Conservation (phyloP, 2,888 invertebrate genomes). For the Selenia dentaria region DNA sequence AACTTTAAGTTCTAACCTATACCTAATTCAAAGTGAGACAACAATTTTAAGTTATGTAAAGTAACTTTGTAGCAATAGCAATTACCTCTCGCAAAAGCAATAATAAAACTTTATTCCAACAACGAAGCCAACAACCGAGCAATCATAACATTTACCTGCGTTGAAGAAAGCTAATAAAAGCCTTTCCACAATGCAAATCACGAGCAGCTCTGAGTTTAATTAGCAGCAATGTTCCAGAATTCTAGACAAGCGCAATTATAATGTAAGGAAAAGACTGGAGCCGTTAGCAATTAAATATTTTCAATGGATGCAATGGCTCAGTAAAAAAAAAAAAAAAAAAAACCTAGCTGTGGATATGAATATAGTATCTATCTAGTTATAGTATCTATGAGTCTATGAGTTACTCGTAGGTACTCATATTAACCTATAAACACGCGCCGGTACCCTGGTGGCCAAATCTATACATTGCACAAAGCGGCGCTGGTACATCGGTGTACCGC, state of each 20-base stretch:
- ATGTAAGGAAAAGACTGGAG: slow-evolving; percentile 33
- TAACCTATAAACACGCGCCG: no score
- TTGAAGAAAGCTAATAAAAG: slow-evolving; percentile 14
- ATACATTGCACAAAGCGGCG: no score
- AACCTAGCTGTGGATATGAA: slow-evolving; percentile 37
- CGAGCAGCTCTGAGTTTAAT: slow-evolving; percentile 8
- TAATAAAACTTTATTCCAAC: neutral
- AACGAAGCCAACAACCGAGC: neutral
- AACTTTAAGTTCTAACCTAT: no score
- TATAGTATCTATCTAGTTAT: no score
- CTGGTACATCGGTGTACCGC: no score
- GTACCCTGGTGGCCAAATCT: no score
- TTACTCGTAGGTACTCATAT: no score
- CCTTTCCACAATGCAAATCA: slow-evolving; percentile 16
- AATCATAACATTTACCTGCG: slow-evolving; percentile 3
- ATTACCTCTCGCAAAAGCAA: neutral
- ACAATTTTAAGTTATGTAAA: no score
- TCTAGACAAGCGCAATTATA: slow-evolving; percentile 25
- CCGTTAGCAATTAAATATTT: slow-evolving; percentile 47
- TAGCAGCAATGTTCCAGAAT: slow-evolving; percentile 16
- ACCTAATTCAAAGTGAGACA: no score
- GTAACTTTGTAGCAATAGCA: no score
- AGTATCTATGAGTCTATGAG: no score
- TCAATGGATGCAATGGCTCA: slow-evolving; percentile 27
- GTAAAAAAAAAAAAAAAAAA: no score